Percentiles rank a stretch among this genome's conserved stretches.
These are phyloP conservation scores for Nysson spinosus DNA, from an alignment of 2,888 invertebrate species.

Conservation along the genomic window DNA sequence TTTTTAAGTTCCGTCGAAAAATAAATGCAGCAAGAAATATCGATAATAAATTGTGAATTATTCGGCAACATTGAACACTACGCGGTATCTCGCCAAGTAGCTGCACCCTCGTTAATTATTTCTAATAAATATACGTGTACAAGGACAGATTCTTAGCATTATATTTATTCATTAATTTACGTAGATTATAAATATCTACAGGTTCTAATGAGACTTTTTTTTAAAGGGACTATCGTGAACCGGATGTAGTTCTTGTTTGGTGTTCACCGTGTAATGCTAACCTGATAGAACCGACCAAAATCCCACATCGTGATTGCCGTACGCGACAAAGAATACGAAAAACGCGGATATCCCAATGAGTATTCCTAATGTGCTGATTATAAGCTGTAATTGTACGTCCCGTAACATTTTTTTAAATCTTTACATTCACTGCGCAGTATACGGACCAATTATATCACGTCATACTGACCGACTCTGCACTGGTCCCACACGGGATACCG, in stretches of 20 bases:
- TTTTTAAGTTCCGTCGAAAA: no score
- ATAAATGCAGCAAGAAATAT: no score
- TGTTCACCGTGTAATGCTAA: constrained; percentile 48
- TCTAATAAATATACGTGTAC: no score
- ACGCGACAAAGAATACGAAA: constrained; percentile 53
- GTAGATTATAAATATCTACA: no score
- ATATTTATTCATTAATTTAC: no score
- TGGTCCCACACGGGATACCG: not conserved
- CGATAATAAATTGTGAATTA: no score
- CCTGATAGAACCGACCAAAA: constrained; percentile 65
- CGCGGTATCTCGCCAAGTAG: no score
- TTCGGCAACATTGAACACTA: no score
- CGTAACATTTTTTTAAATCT: constrained; percentile 50
- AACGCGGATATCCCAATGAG: constrained; percentile 50
- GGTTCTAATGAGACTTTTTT: no score
- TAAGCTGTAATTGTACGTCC: constrained; percentile 36
- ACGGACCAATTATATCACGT: not conserved
- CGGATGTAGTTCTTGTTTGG: not conserved
- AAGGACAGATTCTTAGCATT: no score
- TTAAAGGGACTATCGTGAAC: no score
- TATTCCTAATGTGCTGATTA: constrained; percentile 54
- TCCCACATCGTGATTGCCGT: constrained; percentile 57
- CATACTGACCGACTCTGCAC: not conserved
- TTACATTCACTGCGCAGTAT: constrained; percentile 10
- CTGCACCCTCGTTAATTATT: no score